phyloP scores from a whole-genome alignment of 2,888 invertebrate species.

The Acanthosoma haemorrhoidale region DNA sequence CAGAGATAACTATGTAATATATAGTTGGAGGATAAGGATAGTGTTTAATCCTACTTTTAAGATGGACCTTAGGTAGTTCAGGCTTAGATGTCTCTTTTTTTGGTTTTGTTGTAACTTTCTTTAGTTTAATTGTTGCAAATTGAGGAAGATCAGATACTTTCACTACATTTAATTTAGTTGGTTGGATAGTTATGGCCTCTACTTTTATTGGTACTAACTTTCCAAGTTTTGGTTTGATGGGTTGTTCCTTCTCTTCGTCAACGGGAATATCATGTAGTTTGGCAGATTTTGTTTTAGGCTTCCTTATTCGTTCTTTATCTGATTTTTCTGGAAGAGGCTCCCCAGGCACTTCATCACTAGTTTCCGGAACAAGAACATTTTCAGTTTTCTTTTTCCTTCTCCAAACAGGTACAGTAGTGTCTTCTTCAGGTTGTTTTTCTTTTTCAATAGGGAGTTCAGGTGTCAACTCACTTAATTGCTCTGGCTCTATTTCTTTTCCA shows the following conservation, averaged over 20 bases:
- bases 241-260: slow-evolving; percentile 35
- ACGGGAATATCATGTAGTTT: slow-evolving; percentile 14
- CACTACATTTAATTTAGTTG: slow-evolving; percentile 35
- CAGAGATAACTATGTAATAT: slow-evolving; percentile 45
- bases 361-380: slow-evolving; percentile 15
- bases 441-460: neutral
- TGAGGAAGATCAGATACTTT: slow-evolving; percentile 52
- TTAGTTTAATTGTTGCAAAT: slow-evolving; percentile 55
- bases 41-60: slow-evolving; percentile 65
- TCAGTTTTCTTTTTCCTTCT: slow-evolving; percentile 29
- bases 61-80: slow-evolving; percentile 59
- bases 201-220: slow-evolving; percentile 31
- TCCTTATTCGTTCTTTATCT: slow-evolving; percentile 19
- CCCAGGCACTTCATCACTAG: slow-evolving; percentile 38
- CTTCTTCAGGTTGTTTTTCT: slow-evolving; percentile 43
- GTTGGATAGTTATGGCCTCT: slow-evolving; percentile 48
- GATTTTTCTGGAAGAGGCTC: slow-evolving; percentile 44
- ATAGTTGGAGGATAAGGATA: slow-evolving; percentile 49
- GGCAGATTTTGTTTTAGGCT: slow-evolving; percentile 38
- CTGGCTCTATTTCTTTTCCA: slow-evolving; percentile 37
- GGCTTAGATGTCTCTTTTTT: slow-evolving; percentile 49
- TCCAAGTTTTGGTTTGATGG: neutral
- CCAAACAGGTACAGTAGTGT: slow-evolving; percentile 34
- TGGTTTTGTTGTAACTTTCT: slow-evolving; percentile 48
- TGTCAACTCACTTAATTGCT: neutral